phyloP scores from a whole-genome alignment of 2,113 vertebrate species.

The Vicugna pacos region DNA sequence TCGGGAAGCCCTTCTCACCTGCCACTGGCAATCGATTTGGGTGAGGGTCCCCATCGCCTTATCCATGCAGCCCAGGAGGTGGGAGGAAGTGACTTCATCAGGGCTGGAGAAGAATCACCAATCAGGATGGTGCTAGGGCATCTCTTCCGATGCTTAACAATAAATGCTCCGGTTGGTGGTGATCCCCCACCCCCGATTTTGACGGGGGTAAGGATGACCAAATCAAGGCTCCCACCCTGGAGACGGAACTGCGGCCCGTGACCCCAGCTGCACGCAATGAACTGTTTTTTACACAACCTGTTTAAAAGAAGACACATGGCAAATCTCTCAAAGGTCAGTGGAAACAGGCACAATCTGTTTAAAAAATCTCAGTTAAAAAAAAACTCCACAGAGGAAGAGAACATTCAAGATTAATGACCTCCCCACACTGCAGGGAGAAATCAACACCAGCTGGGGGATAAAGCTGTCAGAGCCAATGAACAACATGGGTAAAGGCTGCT shows the following conservation, averaged over 20 bases:
- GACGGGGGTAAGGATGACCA: background rate
- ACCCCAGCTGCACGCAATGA: conserved; percentile 44
- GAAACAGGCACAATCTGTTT: conserved; percentile 60
- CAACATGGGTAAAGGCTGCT: background rate
- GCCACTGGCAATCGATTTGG: accelerated
- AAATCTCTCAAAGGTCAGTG: conserved; percentile 64
- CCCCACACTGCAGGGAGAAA: background rate
- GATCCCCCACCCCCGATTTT: background rate
- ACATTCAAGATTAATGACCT: conserved; percentile 65
- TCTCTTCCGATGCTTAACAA: background rate
- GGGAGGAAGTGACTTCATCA: background rate
- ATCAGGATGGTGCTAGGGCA: background rate
- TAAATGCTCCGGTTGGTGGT: background rate
- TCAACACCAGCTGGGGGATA: conserved; percentile 56
- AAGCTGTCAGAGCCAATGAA: conserved; percentile 33
- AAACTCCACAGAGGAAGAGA: conserved; percentile 2
- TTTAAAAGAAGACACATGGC: conserved; percentile 64
- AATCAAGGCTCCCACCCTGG: background rate
- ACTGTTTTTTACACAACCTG: conserved; percentile 62
- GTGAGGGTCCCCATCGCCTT: background rate
- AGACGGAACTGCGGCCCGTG: conserved; percentile 22
- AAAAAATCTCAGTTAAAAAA: conserved; percentile 68
- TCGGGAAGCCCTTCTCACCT: background rate
- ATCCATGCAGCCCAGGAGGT: background rate
- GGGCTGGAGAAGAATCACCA: background rate